phyloP scores from a whole-genome alignment of 2,113 vertebrate species.

The Brachypteracias leptosomus region DNA sequence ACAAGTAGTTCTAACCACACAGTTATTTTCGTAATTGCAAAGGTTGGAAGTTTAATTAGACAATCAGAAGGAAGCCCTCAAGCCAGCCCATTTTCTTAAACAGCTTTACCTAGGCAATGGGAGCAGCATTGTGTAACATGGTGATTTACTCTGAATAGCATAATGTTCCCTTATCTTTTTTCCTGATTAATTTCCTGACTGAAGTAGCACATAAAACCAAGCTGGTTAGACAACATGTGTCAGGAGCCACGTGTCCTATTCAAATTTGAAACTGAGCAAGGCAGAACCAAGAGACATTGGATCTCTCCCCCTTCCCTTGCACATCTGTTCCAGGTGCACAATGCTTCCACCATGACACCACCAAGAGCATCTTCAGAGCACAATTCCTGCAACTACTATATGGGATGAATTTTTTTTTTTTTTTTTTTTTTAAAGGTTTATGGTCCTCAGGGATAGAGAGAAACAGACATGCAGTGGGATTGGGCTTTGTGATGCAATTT shows the following conservation, averaged over 20 bases:
- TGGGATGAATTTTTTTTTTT: not conserved
- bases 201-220: conserved; percentile 58
- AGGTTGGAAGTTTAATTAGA: conserved; percentile 71
- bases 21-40: conserved; percentile 70
- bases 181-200: conserved; percentile 69
- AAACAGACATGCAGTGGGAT: not conserved
- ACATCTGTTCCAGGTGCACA: accelerated
- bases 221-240: conserved; percentile 66
- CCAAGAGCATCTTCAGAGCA: not conserved
- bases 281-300: not conserved
- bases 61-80: conserved; percentile 67
- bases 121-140: conserved; percentile 56
- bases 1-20: conserved; percentile 55
- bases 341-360: not conserved
- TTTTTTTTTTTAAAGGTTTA: not conserved
- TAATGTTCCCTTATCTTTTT: conserved; percentile 67
- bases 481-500: not conserved
- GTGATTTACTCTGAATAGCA: conserved; percentile 62
- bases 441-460: not conserved
- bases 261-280: not conserved
- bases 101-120: conserved; percentile 57
- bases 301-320: not conserved
- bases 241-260: conserved; percentile 47
- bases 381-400: not conserved
- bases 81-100: conserved; percentile 68